Evolutionary conservation across 2,797 vertebrate species (phyloP).

Genomic region (Enteromius paludinosus): DNA sequence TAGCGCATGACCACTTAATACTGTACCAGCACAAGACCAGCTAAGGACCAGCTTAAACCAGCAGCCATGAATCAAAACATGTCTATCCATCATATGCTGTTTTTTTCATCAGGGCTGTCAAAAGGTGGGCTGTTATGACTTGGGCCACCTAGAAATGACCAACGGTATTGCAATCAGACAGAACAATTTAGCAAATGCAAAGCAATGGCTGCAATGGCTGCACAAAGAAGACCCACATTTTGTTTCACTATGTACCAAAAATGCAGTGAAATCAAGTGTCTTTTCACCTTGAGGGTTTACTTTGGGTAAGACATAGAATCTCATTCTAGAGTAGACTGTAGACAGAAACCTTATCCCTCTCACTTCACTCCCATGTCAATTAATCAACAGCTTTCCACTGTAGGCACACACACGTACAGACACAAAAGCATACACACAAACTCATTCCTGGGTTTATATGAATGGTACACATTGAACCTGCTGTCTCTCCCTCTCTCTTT

Average conservation of each 20-base stretch:
- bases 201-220: not conserved
- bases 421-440: slow-evolving; percentile 28
- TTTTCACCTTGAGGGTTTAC: not conserved
- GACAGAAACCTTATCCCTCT: slow-evolving; percentile 5
- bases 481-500: slow-evolving; percentile 26
- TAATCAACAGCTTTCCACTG: slow-evolving; percentile 26
- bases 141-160: not conserved
- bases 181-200: not conserved
- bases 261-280: not conserved
- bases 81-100: too few species aligned
- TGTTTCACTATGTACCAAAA: not conserved
- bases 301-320: not conserved
- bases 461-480: slow-evolving; percentile 49
- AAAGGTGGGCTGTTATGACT: not conserved
- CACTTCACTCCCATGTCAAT: slow-evolving; percentile 27
- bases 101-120: too few species aligned
- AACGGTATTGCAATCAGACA: not conserved
- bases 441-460: slow-evolving; percentile 36
- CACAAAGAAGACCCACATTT: not conserved
- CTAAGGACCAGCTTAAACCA: too few species aligned
- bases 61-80: too few species aligned
- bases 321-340: slow-evolving; percentile 19
- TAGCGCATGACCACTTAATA: too few species aligned
- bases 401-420: slow-evolving; percentile 32
- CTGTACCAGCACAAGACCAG: too few species aligned